Evolutionary conservation across 2,797 vertebrate species (phyloP).

Genomic region (Lophius americanus): DNA sequence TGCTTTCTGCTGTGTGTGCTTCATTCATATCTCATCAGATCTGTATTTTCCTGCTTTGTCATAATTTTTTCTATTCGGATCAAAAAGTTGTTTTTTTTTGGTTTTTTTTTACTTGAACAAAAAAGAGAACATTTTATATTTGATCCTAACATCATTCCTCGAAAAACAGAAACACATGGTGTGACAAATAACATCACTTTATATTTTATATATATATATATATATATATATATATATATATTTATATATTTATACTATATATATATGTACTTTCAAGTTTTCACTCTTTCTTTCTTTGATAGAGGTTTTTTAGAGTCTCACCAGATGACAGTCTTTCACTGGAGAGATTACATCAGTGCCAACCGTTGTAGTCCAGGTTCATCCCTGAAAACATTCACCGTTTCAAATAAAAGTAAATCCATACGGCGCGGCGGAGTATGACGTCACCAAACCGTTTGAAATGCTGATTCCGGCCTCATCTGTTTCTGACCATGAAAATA

Average conservation of each 20-base stretch:
- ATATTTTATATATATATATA: constrained; percentile 47
- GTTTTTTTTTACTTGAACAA: constrained; percentile 49
- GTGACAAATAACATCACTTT: constrained; percentile 74
- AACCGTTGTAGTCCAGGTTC: constrained; percentile 24
- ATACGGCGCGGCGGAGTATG: constrained; percentile 61
- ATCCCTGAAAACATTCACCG: constrained; percentile 57
- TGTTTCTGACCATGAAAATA: constrained; percentile 46
- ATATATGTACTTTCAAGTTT: constrained; percentile 66
- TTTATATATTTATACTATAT: constrained; percentile 59
- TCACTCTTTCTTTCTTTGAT: constrained; percentile 38
- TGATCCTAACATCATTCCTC: constrained; percentile 63
- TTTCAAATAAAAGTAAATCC: constrained; percentile 55
- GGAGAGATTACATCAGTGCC: constrained; percentile 22
- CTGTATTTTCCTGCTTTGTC: constrained; percentile 23
- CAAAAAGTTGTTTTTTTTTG: not conserved
- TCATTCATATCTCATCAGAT: constrained; percentile 34
- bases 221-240: constrained; percentile 52
- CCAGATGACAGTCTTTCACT: constrained; percentile 24
- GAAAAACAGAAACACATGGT: constrained; percentile 76
- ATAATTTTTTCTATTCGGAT: constrained; percentile 52
- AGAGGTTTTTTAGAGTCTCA: constrained; percentile 46
- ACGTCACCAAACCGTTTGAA: constrained; percentile 46
- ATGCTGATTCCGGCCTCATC: constrained; percentile 5
- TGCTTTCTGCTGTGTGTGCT: constrained; percentile 47
- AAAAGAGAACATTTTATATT: constrained; percentile 57